phyloP scores from a whole-genome alignment of 2,888 invertebrate species.

The Parthenolecanium corni region DNA sequence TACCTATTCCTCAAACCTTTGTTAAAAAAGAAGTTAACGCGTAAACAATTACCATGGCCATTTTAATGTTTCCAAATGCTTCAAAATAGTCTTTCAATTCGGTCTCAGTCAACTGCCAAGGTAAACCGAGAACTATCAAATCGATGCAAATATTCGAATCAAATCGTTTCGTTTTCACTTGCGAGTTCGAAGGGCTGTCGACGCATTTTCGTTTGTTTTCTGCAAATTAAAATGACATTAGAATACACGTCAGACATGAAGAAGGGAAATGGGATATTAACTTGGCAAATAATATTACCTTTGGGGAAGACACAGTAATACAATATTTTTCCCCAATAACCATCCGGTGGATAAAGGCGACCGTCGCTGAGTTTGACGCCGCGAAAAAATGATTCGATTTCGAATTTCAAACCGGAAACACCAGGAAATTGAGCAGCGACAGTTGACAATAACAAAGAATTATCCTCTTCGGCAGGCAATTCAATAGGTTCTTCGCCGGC shows the following conservation, averaged over 20 bases:
- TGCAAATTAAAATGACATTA: conserved; percentile 34
- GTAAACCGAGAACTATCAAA: conserved; percentile 91
- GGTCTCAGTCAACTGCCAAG: conserved; percentile 95
- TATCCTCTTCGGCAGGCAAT: conserved; percentile 85
- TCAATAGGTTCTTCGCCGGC: conserved; percentile 92
- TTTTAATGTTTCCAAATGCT: conserved; percentile 91
- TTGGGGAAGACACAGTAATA: conserved; percentile 49
- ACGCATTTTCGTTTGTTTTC: conserved; percentile 95
- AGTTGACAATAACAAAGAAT: conserved; percentile 78
- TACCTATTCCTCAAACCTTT: no score
- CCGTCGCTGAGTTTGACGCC: conserved; percentile 84
- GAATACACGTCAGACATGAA: not conserved
- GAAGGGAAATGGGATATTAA: no score
- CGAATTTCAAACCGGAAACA: conserved; percentile 90
- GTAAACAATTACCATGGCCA: conserved; percentile 78
- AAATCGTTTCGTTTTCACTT: conserved; percentile 87
- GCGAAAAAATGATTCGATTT: conserved; percentile 52
- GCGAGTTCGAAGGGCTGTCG: conserved; percentile 59
- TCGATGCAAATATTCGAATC: conserved; percentile 90
- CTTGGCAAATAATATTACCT: conserved; percentile 39
- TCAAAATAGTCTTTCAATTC: conserved; percentile 93
- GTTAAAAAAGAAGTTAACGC: no score
- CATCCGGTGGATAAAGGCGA: conserved; percentile 77
- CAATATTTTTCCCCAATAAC: conserved; percentile 62
- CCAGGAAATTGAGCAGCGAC: conserved; percentile 93